A percentile compares a stretch with the other conserved stretches of the same genome.
phyloP scores from a whole-genome alignment of 1,140 invertebrate species.

The Drosophila simulans region DNA sequence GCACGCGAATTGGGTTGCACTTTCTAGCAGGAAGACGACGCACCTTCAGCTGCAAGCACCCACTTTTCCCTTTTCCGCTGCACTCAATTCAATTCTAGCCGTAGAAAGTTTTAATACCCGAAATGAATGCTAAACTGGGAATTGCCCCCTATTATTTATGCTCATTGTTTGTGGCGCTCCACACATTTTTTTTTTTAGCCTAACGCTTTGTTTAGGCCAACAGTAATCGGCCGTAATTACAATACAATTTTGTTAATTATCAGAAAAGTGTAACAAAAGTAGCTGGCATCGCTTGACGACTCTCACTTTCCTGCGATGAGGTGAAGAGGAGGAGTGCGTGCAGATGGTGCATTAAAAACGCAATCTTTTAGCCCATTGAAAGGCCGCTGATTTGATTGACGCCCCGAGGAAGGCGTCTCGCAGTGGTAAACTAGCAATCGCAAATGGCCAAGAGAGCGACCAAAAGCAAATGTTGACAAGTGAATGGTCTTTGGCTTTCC shows the following conservation, averaged over 20 bases:
- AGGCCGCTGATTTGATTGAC: conserved; percentile 55
- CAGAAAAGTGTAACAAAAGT: conserved; percentile 28
- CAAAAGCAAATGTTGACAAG: conserved; percentile 57
- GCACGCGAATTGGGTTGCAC: conserved; percentile 57
- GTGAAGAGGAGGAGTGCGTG: conserved; percentile 25
- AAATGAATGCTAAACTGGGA: conserved; percentile 30
- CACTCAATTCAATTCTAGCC: conserved; percentile 22
- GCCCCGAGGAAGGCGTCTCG: conserved; percentile 52
- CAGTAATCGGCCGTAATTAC: conserved; percentile 41
- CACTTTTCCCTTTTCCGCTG: conserved; percentile 26
- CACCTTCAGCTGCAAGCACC: conserved; percentile 19
- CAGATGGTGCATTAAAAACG: conserved; percentile 49
- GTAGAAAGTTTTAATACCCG: conserved; percentile 41
- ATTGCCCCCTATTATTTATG: conserved; percentile 13
- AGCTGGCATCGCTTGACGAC: conserved; percentile 15
- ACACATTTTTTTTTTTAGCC: background rate
- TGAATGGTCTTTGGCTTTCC: conserved; percentile 65
- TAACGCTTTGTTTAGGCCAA: background rate
- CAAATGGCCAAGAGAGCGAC: conserved; percentile 26
- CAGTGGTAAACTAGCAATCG: conserved; percentile 46
- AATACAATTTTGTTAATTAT: conserved; percentile 47
- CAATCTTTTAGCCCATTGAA: conserved; percentile 48
- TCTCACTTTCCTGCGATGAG: conserved; percentile 37
- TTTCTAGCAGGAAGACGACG: conserved; percentile 49
- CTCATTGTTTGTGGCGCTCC: conserved; percentile 27